Base-by-base conservation (phyloP, 2,113 vertebrate species). In the Tetraodon nigroviridis region DNA sequence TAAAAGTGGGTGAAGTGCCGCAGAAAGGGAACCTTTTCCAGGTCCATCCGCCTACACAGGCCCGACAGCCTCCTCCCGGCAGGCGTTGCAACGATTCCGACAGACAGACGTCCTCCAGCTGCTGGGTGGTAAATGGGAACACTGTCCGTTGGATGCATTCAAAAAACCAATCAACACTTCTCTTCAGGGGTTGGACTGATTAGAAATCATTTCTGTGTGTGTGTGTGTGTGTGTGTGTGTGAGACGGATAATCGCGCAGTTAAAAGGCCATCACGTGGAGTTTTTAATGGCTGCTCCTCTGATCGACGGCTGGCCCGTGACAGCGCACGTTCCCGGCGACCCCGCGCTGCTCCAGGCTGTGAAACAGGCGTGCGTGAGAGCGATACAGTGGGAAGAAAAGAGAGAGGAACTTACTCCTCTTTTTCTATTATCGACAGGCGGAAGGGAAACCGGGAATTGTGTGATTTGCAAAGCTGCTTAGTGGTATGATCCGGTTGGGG, bases 381-480 rank as follows among this genome's bases (percentile, higher is more conserved):
- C 49, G 69, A 82, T 72, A 8, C 51, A 62, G 51, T 13, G 21
- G 61, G 71, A 20, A 51, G 55, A 76, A 67, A 58, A 54, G 54
- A 59, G 17, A 8, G 67, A 62, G 48, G 49, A 73, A 76, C 71
- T 76, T 67, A 76, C 63, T 78, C 64, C 62, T 66, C 2, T 52
- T 44, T 50, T 64, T 62, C 48, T 17, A 73, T 84, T 82, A 80
- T 84, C 82, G 80, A 75, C 76, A 63, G 42, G 70, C 45, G 11
- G 55, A 24, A 59, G 27, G 27, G 55, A 60, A 55, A 64, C 55
- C 32, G 29, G 68, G 55, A 48, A 49, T 37, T 37, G 27, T 21
- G 1, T 70, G 79, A 70, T 78, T 73, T 67, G 86, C 58, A 86
- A 89, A 90, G 87, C 88, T 78, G 86, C 84, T 89, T 89, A 90